A percentile compares a stretch with the other conserved stretches of the same genome.
phyloP scores from a whole-genome alignment of 2,888 invertebrate species.

The Clunio marinus region DNA sequence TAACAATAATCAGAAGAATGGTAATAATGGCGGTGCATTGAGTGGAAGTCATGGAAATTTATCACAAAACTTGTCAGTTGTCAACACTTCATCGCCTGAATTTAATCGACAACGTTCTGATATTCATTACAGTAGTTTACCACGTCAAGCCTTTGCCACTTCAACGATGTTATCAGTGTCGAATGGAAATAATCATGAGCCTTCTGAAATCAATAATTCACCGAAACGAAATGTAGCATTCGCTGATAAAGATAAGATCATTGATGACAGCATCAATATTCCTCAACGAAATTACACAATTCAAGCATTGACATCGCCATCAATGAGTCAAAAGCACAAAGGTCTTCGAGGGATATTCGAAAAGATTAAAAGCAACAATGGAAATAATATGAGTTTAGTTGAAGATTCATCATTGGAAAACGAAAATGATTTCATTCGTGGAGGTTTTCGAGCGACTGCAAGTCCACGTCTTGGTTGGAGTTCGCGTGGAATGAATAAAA shows the following conservation, averaged over 20 bases:
- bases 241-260: conserved; percentile 62
- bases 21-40: conserved; percentile 40
- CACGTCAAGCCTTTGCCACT: conserved; percentile 61
- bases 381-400: conserved; percentile 52
- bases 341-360: conserved; percentile 66
- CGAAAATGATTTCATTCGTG: conserved; percentile 62
- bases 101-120: conserved; percentile 69
- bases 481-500: conserved; percentile 42
- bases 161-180: conserved; percentile 46
- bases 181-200: neutral
- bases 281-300: conserved; percentile 48
- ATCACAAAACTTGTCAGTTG: conserved; percentile 25
- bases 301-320: conserved; percentile 52
- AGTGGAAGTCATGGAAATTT: conserved; percentile 50
- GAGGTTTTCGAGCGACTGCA: conserved; percentile 69
- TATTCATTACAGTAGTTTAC: conserved; percentile 76
- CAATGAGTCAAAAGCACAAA: conserved; percentile 55
- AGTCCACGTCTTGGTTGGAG: conserved; percentile 65
- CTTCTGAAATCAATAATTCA: neutral
- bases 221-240: conserved; percentile 65
- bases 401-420: conserved; percentile 58
- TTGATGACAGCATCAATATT: conserved; percentile 50
- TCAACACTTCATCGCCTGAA: conserved; percentile 61
- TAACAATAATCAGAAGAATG: conserved; percentile 30
- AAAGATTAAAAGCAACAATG: conserved; percentile 64